Base-by-base conservation (phyloP, 2,888 invertebrate species). In the Lapara coniferarum region DNA sequence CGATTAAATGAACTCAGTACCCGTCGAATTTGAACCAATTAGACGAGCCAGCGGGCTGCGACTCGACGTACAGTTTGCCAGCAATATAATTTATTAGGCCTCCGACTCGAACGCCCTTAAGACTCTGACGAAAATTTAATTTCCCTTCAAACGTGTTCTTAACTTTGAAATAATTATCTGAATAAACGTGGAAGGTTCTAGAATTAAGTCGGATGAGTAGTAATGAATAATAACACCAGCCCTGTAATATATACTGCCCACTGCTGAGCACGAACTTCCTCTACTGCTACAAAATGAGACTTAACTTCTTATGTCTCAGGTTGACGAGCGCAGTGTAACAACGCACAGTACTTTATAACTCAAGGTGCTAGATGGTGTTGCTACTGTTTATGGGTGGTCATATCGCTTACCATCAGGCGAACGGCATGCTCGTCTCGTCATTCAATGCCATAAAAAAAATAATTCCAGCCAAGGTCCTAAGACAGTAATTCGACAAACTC, bases 41-140 rank as follows among this genome's bases (percentile, higher is more conserved):
- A 93, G 92, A 91, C 89, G 89, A 92, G 87, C 87, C 92, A 92
- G 91, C 93, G 93, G 92, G 91, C 91, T 92, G 91, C 91, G 92
- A 89, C 90, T 90, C 90, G 88, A 88, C 49, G 87, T 90, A 90
- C 92, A 92, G 93, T 93, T 92, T 92, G 92, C 89, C 89, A 90
- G 90, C 92, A 92, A 92, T 92, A 92, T 93, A 93, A 93, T 93
- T 93, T 93, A 93, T 93, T 91, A 92, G 91, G 90, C 90, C 84
- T 84, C 90, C 91, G 89, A 92, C 90, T 93, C 90, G 90, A 85
- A 88, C 86, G 89, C 86, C 92, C 92, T 92, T 92, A 92, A 92
- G 92, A 91, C 89, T 93, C 85, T 86, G 92, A 88, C 89, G 87
- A 92, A 93, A 93, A 93, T 93, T 92, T 91, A 93, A 93, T 93